Conservation (phyloP, 2,888 invertebrate species). For the Drosophila mulleri region DNA sequence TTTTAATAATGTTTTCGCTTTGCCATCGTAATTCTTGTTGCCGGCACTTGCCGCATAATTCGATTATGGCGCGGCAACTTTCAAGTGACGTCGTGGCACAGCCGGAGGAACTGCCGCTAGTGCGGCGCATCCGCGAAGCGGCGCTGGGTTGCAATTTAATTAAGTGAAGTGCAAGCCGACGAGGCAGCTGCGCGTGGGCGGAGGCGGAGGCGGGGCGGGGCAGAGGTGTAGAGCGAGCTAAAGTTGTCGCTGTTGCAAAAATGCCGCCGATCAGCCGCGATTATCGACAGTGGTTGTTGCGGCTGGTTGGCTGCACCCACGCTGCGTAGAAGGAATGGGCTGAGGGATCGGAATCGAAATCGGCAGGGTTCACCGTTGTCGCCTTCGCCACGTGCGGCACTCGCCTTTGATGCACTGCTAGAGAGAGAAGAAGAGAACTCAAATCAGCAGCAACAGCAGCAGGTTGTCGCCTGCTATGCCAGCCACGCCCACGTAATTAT, state of each 20-base stretch:
- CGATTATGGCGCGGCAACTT: conserved; percentile 75
- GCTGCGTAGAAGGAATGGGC: conserved; percentile 18
- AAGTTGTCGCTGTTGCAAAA: conserved; percentile 63
- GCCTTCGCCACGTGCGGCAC: conserved; percentile 69
- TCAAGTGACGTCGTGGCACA: conserved; percentile 52
- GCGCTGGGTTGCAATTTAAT: conserved; percentile 76
- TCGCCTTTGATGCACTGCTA: conserved; percentile 59
- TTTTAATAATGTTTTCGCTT: conserved; percentile 75
- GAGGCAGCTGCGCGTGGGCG: conserved; percentile 7
- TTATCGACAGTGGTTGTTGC: conserved; percentile 61
- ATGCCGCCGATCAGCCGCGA: conserved; percentile 69
- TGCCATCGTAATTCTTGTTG: conserved; percentile 74
- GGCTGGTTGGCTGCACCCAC: conserved; percentile 58
- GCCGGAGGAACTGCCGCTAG: conserved; percentile 37
- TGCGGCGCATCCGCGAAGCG: conserved; percentile 65
- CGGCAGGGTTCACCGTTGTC: conserved; percentile 19
- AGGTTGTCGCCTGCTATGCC: conserved; percentile 36
- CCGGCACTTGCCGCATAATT: conserved; percentile 74
- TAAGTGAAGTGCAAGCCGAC: conserved; percentile 74
- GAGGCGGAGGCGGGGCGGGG: neutral
- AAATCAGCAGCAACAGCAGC: conserved; percentile 43
- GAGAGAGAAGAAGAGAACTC: conserved; percentile 3
- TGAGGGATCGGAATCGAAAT: conserved; percentile 6
- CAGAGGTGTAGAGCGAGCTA: conserved; percentile 22
- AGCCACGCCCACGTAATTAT: conserved; percentile 76